Conservation (phyloP, 2,113 vertebrate species). For the Brachypodius melanocephalos region DNA sequence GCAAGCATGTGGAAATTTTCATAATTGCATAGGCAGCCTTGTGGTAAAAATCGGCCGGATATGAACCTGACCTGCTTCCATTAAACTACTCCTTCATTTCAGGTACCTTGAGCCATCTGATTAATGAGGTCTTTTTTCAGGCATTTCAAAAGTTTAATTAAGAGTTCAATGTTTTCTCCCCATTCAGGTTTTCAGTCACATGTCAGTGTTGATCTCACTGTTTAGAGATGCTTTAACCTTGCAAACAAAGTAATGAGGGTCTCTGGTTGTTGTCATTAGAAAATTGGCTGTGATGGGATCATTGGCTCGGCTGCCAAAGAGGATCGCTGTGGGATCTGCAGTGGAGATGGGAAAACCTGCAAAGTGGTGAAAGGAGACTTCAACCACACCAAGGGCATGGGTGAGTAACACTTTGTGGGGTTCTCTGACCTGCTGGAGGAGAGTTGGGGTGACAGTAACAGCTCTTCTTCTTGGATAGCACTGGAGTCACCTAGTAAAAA, state of each 20-base stretch:
- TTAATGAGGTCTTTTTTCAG: neutral
- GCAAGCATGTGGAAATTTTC: neutral
- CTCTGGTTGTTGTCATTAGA: conserved; percentile 76
- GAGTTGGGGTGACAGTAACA: neutral
- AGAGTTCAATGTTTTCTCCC: neutral
- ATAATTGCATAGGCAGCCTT: neutral
- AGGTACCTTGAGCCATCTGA: neutral
- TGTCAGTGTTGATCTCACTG: neutral
- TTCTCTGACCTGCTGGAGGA: neutral
- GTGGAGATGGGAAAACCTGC: conserved; percentile 90
- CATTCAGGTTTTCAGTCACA: neutral
- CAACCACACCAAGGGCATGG: conserved; percentile 91
- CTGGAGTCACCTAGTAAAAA: neutral
- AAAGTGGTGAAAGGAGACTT: conserved; percentile 94
- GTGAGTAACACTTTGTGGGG: conserved; percentile 73
- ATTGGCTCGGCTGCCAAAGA: conserved; percentile 92
- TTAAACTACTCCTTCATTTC: neutral
- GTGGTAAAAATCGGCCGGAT: neutral
- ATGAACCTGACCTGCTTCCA: neutral
- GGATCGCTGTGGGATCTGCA: conserved; percentile 92
- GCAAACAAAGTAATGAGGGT: conserved; percentile 37
- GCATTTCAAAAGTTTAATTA: neutral
- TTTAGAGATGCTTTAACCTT: conserved; percentile 4
- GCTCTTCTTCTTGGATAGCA: neutral
- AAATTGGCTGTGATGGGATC: conserved; percentile 93